Percentiles rank a stretch among this genome's conserved stretches.
These are phyloP conservation scores for Nilaparvata lugens DNA, from an alignment of 1,140 invertebrate species.

Conservation along the genomic window DNA sequence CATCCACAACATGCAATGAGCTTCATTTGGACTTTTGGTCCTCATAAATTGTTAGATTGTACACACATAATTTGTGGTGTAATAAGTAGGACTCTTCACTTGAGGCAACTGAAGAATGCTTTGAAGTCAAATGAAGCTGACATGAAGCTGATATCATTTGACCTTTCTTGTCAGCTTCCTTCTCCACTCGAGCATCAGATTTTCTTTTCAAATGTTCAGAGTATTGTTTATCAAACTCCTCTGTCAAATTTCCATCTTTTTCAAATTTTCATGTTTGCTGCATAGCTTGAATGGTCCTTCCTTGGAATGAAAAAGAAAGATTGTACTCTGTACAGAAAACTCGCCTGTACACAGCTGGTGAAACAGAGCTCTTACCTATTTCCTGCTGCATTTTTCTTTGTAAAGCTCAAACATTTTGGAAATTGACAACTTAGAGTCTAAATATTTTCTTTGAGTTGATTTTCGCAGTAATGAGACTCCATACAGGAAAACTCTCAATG, in stretches of 20 bases:
- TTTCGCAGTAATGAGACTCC: constrained; percentile 6
- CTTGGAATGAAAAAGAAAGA: constrained; percentile 3
- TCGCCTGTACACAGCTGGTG: neutral
- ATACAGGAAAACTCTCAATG: constrained; percentile 4
- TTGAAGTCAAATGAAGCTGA: neutral
- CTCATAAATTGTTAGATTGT: constrained; percentile 26
- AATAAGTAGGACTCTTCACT: constrained; percentile 18
- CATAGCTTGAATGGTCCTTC: constrained; percentile 6
- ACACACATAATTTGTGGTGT: constrained; percentile 19
- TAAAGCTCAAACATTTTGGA: constrained; percentile 8
- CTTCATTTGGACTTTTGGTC: constrained; percentile 13
- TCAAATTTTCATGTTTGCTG: neutral
- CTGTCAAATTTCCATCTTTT: constrained; percentile 1
- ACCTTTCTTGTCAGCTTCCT: constrained; percentile 3
- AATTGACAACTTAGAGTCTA: constrained; percentile 6
- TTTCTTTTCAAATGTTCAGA: constrained; percentile 3
- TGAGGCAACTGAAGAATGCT: constrained; percentile 14
- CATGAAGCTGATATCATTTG: neutral
- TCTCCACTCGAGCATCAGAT: neutral
- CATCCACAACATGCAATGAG: constrained; percentile 17
- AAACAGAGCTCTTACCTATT: neutral
- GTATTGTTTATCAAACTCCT: neutral
- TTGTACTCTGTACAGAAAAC: constrained; percentile 8
- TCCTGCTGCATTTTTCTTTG: neutral
- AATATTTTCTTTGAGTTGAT: constrained; percentile 5